Base-by-base conservation (phyloP, 2,797 vertebrate genomes). In the Cichlasoma orientale region DNA sequence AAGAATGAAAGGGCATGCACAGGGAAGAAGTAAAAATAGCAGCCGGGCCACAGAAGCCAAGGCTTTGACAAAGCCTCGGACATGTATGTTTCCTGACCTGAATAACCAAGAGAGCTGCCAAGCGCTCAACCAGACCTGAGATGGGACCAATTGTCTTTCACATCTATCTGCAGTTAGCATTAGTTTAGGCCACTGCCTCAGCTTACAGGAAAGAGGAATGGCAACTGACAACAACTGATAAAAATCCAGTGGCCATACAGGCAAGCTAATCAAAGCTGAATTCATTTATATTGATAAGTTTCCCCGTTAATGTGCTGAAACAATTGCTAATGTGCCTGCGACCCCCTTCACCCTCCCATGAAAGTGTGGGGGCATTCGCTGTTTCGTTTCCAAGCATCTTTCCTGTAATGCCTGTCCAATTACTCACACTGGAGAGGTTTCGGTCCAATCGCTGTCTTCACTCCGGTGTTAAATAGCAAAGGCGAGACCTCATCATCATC, bases 1-100 rank as follows among this genome's bases (percentile, higher is more conserved):
- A 88, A 88, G 88, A 91, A 89, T 90, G 88, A 93, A 91, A 93
- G 92, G 93, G 85, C 93, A 92, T 87, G 89, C 72, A 90, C 86
- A 86, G 86, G 76, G 81, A 90, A 78, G 82, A 53, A 56, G 86
- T 92, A 92, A 91, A 94, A 95, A 94, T 91, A 93, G 93, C 88
- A 92, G 88, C 90, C 36, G 72, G 71, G 88, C 88, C 89, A 85
- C 86, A 86, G 79, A 79, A 91, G 92, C 89, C 89, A 82, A 84
- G 75, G 92, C 86, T 91, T 86, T 93, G 91, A 95, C 90, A 92
- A 93, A 93, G 86, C 78, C 83, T 85, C 57, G 85, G 87, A 91
- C 92, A 87, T 92, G 86, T 90, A 82, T 81, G 87, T 75, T 89
- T 78, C 86, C 87, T 90, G 90, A 90, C 86, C 89, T 91, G 91